phyloP scores from a whole-genome alignment of 2,797 vertebrate species.

The Carapus acus region DNA sequence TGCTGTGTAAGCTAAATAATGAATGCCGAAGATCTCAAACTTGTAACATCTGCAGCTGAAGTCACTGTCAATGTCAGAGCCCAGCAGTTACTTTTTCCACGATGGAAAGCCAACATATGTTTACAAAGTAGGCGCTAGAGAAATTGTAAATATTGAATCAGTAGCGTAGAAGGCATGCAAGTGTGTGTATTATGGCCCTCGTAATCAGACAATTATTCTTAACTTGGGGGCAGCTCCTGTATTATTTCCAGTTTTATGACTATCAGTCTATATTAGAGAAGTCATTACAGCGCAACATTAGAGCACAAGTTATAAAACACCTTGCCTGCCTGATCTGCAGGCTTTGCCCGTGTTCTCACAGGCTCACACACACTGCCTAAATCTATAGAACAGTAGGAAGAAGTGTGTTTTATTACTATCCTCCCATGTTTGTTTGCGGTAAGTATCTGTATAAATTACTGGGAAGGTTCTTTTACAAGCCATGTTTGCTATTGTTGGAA shows the following conservation, averaged over 20 bases:
- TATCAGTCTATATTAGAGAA: conserved; percentile 44
- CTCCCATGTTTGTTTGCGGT: too few relatives aligned
- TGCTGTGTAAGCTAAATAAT: conserved; percentile 28
- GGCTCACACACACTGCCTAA: not conserved
- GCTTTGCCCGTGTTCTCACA: not conserved
- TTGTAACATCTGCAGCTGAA: too few relatives aligned
- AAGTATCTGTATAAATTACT: too few relatives aligned
- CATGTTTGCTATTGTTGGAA: too few relatives aligned
- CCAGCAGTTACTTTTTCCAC: too few relatives aligned
- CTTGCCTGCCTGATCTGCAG: conserved; percentile 9
- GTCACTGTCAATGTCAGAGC: too few relatives aligned
- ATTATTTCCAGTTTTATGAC: conserved; percentile 27
- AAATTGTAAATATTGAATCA: conserved; percentile 6
- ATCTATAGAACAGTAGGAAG: not conserved
- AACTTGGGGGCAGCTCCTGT: conserved; percentile 6
- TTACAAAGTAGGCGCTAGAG: not conserved
- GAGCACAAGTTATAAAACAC: conserved; percentile 27
- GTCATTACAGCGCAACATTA: conserved; percentile 29
- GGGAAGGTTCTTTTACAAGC: too few relatives aligned
- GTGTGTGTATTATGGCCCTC: not conserved
- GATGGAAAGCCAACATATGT: conserved; percentile 4
- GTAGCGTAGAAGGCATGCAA: conserved; percentile 1
- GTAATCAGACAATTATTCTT: conserved; percentile 11
- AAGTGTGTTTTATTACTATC: not conserved
- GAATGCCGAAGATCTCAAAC: conserved; percentile 7